Evolutionary conservation across 2,888 invertebrate species (phyloP), one percentile per base, ranked within the genome.

Genomic region (Dione vanillae): DNA sequence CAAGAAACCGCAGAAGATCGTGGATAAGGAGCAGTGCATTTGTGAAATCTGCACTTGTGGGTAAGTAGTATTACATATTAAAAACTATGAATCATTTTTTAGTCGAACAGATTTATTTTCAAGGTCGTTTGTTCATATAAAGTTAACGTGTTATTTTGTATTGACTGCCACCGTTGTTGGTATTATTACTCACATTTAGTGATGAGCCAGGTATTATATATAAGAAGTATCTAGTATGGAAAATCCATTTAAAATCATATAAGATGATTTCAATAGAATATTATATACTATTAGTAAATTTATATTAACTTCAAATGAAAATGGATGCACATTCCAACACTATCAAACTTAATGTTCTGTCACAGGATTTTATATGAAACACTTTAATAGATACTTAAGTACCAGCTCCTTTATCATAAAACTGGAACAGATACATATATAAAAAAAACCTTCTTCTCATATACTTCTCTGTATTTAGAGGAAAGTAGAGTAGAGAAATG

Each of bases 41-140:
- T 97, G 97, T 85, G 97, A 97, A 92, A 96, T 97, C 75, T 97
- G 97, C 87, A 97, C 97, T 82, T 97, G 97, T 92, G 97, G 97
- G 97, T 97, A 90, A 96, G 97, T 95, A 64, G 45, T 11, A 35
- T 59, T 56, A 47, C 51, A 47, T 62, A 56, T 54, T 40, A 41
- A 27, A 64, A 49, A 52, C 27, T 67, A 49, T 67, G 47, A 41
- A 40, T 71, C 62, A 70, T 47, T 67, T 61, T 56, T 52, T 27
- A 47, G 47, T 56, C 40, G 62, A 67, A 62, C 62, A 41, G 47
- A 67, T 67, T 62, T 43, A 16, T 62, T 45, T 61, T 62, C 62
- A 69, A 69, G 68, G 68, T 54, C 43, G 40, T 7, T 20, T 19
- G 40, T 19, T 37, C 16, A 47, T 16, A 47, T 40, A 14, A 7